These are phyloP conservation scores for Apostichopus californicus DNA, from an alignment of 35 echinoderm and acorn worm species.

Conservation along the genomic window DNA sequence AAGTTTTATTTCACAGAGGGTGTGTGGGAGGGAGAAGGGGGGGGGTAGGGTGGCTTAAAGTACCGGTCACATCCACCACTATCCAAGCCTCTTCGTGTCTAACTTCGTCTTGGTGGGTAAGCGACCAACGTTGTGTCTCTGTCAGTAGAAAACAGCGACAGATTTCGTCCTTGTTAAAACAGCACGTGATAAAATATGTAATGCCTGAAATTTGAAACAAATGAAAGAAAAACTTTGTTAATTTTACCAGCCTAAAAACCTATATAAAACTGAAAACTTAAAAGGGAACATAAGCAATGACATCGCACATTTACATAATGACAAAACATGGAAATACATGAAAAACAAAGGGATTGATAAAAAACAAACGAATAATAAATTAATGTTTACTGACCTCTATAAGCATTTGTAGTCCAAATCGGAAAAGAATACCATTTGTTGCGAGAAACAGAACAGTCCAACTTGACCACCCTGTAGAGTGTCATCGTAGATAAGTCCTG, in stretches of 20 bases:
- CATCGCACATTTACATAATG: no score
- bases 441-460: conserved; percentile 96
- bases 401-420: conserved; percentile 92
- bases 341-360: no score
- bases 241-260: no score
- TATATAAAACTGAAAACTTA: no score
- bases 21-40: not conserved
- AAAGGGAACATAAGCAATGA: no score
- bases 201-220: not conserved
- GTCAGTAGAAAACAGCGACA: not conserved
- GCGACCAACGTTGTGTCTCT: not conserved
- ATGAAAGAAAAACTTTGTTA: no score
- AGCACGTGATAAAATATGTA: not conserved
- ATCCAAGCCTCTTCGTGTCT: not conserved
- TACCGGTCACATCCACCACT: not conserved
- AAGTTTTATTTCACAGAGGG: not conserved
- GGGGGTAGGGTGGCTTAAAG: not conserved
- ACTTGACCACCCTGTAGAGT: conserved; percentile 87
- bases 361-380: no score
- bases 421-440: conserved; percentile 99
- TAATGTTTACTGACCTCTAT: conserved; percentile 25
- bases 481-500: conserved; percentile 83
- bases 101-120: not conserved
- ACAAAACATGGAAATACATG: no score
- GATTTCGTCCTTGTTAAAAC: not conserved